Percentiles rank a stretch among this genome's conserved stretches.
phyloP scores from a whole-genome alignment of 2,888 invertebrate species.

The Dicyrtoma fusca region DNA sequence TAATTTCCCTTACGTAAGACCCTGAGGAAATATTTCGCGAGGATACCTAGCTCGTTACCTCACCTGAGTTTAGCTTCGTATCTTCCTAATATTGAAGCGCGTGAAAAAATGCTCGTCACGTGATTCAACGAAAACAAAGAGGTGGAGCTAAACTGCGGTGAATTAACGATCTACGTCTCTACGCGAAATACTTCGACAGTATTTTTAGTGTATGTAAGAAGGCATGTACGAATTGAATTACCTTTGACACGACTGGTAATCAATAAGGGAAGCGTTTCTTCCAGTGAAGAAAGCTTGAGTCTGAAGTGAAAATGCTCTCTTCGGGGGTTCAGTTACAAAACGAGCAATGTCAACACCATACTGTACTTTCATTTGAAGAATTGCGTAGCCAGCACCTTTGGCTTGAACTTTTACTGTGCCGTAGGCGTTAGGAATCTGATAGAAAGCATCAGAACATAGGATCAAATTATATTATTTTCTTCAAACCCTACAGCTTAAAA shows the following conservation, averaged over 20 bases:
- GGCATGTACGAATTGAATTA: constrained; percentile 58
- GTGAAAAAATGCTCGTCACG: too few relatives aligned
- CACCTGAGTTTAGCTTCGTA: too few relatives aligned
- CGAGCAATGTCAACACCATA: constrained; percentile 84
- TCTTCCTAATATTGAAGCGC: not conserved
- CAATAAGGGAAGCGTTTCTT: constrained; percentile 90
- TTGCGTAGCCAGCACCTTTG: constrained; percentile 90
- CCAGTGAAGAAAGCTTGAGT: constrained; percentile 79
- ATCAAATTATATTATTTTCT: not conserved
- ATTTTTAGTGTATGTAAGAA: not conserved
- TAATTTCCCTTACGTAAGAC: too few relatives aligned
- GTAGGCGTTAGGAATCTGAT: constrained; percentile 88
- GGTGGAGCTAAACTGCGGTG: too few relatives aligned
- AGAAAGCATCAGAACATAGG: not conserved
- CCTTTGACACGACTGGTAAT: constrained; percentile 84
- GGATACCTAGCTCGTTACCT: too few relatives aligned
- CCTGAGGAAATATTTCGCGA: too few relatives aligned
- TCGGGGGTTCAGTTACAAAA: constrained; percentile 83
- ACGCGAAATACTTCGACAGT: too few relatives aligned
- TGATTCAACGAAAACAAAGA: too few relatives aligned
- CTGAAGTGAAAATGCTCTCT: constrained; percentile 75
- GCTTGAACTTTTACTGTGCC: constrained; percentile 92
- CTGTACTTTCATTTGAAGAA: constrained; percentile 89
- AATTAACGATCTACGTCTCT: too few relatives aligned
- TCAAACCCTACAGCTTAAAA: not conserved